These are phyloP conservation scores for Cichladusa arquata DNA, from an alignment of 2,113 vertebrate species.

Conservation along the genomic window DNA sequence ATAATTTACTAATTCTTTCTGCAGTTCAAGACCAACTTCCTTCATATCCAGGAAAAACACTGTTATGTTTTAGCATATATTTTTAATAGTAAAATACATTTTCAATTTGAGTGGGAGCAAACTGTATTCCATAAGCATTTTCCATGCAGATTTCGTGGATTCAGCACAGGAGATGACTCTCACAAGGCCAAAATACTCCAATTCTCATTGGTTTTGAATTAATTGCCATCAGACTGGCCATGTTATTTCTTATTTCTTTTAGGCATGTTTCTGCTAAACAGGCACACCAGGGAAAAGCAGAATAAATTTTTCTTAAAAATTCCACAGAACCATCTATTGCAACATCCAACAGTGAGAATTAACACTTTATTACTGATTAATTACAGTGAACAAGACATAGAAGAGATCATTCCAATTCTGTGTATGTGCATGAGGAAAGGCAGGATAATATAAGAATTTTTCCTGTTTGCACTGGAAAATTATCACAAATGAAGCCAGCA, in stretches of 20 bases:
- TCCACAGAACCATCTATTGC: background rate
- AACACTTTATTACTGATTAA: background rate
- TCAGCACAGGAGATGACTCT: background rate
- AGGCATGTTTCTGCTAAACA: background rate
- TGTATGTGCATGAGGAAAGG: background rate
- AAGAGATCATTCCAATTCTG: fast-evolving
- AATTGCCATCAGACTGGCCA: background rate
- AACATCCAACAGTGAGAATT: background rate
- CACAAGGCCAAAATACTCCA: background rate
- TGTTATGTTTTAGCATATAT: background rate
- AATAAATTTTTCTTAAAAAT: background rate
- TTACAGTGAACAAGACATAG: fast-evolving
- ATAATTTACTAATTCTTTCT: background rate
- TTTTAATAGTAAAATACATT: background rate
- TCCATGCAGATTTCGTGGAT: background rate
- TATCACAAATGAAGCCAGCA: background rate
- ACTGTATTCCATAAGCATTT: background rate
- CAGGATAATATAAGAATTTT: background rate
- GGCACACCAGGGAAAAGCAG: background rate
- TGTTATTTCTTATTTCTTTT: background rate
- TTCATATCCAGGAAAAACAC: background rate
- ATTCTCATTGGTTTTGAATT: background rate
- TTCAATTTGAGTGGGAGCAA: background rate
- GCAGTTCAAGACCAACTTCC: background rate
- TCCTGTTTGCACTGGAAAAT: background rate